These are phyloP conservation scores for Harpalus rubripes DNA, from an alignment of 2,888 invertebrate species.

Conservation along the genomic window DNA sequence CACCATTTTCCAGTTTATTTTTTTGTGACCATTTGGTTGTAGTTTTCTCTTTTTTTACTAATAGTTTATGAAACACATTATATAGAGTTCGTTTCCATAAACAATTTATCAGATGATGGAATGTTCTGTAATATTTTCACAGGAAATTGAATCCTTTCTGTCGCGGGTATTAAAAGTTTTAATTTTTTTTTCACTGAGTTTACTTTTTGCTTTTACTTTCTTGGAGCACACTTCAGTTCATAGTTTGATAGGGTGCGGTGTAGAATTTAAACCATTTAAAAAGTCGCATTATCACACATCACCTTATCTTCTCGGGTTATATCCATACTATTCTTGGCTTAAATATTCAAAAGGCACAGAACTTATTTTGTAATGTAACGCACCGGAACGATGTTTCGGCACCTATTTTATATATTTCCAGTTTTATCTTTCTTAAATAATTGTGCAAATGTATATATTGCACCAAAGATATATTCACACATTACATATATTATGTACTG, in stretches of 20 bases:
- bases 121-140: conserved; percentile 49
- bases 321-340: not conserved
- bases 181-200: conserved; percentile 55
- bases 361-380: too few species aligned
- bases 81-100: conserved; percentile 23
- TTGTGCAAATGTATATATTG: too few species aligned
- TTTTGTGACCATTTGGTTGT: not conserved
- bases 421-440: too few species aligned
- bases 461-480: too few species aligned
- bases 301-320: not conserved
- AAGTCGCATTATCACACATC: not conserved
- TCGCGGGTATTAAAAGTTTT: conserved; percentile 53
- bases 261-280: conserved; percentile 26
- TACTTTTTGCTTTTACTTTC: conserved; percentile 31
- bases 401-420: too few species aligned
- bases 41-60: not conserved
- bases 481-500: too few species aligned
- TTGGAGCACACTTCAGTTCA: conserved; percentile 16
- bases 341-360: not conserved
- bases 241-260: conserved; percentile 10
- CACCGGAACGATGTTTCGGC: too few species aligned
- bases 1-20: not conserved
- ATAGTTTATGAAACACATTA: not conserved
- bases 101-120: conserved; percentile 54
- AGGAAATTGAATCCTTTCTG: conserved; percentile 51